Evolutionary conservation across 1,140 invertebrate genomes (phyloP).

Genomic region (Calliphora vicina): DNA sequence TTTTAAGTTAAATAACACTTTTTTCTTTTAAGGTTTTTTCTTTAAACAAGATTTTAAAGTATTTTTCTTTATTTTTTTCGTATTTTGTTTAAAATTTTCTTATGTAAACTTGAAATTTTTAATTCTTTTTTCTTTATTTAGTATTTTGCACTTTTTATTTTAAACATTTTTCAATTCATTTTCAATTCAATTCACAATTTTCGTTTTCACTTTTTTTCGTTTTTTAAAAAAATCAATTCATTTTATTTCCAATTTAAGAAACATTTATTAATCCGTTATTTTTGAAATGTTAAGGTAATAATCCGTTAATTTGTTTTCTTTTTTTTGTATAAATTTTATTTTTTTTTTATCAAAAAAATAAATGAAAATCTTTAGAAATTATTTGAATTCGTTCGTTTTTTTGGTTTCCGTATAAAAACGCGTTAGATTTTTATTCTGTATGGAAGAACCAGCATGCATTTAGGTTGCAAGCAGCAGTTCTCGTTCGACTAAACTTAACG

Average conservation of each 20-base stretch:
- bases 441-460: not conserved
- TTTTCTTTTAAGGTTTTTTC: constrained; percentile 31
- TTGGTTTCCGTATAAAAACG: not conserved
- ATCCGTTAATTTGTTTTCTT: not conserved
- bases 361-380: not conserved
- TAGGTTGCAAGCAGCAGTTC: not conserved
- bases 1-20: not conserved
- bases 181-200: not conserved
- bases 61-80: constrained; percentile 8
- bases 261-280: not conserved
- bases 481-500: constrained; percentile 49
- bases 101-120: not conserved
- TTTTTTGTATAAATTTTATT: not conserved
- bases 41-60: constrained; percentile 1
- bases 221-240: not conserved
- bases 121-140: not conserved
- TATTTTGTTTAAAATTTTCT: too few species aligned
- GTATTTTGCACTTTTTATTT: not conserved
- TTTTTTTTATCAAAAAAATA: too few species aligned
- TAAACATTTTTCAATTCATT: not conserved
- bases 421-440: not conserved
- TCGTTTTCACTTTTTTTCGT: not conserved
- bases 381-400: not conserved
- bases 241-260: not conserved
- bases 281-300: not conserved